phyloP scores from a whole-genome alignment of 2,113 vertebrate genomes.

The Grammomys surdaster region DNA sequence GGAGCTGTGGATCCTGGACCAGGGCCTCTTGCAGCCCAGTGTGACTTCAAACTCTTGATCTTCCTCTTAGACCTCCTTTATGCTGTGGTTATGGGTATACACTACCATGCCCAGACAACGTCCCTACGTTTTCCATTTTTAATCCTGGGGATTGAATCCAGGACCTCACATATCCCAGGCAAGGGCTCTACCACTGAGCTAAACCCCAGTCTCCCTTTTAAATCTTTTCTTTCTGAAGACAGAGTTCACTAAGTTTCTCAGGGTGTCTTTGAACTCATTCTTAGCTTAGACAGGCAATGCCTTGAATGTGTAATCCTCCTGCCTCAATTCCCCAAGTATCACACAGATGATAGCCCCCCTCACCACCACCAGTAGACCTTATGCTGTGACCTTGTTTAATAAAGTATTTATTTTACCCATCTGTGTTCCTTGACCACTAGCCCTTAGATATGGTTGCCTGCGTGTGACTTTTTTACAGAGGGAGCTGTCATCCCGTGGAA shows the following conservation, averaged over 20 bases:
- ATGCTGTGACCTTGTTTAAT: background rate
- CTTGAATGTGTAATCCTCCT: background rate
- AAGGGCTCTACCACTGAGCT: background rate
- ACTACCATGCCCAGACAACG: background rate
- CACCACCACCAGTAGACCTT: background rate
- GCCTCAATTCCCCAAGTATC: background rate
- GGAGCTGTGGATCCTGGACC: background rate
- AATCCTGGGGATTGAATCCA: too few species aligned
- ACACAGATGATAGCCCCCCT: background rate
- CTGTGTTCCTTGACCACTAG: background rate
- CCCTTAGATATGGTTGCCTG: background rate
- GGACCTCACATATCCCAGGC: background rate
- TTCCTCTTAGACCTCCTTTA: background rate
- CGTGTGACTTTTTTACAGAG: background rate
- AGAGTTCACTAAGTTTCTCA: background rate
- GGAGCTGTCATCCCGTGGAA: background rate
- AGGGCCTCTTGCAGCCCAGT: background rate
- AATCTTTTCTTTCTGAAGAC: background rate
- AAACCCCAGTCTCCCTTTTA: background rate
- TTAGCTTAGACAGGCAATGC: background rate
- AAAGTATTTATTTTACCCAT: background rate
- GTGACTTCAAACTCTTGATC: background rate
- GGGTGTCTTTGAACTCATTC: background rate
- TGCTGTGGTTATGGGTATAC: background rate
- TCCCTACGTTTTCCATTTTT: background rate